A percentile compares a stretch with the other conserved stretches of the same genome.
These are phyloP conservation scores for Lichenostomus cassidix DNA, from an alignment of 2,113 vertebrate genomes.

Conservation along the genomic window DNA sequence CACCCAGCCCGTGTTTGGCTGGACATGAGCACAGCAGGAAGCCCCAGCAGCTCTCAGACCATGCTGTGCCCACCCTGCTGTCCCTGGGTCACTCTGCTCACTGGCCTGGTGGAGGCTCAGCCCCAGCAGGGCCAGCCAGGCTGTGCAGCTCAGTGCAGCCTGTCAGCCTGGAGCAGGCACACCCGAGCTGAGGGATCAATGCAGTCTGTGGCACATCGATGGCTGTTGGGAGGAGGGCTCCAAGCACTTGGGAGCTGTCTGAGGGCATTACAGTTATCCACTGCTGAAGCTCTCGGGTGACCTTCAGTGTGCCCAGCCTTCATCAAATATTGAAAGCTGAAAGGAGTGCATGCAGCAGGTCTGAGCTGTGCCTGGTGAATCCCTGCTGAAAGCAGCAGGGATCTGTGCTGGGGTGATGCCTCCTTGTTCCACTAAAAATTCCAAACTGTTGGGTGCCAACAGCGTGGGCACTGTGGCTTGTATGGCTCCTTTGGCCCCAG, in stretches of 20 bases:
- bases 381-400: background rate
- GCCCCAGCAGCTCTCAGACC: background rate
- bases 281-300: background rate
- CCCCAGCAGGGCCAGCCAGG: fast-evolving
- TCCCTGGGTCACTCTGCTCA: background rate
- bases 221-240: background rate
- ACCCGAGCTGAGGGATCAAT: background rate
- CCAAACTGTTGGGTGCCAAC: fast-evolving
- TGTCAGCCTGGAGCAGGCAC: background rate
- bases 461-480: fast-evolving
- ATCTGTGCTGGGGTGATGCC: fast-evolving
- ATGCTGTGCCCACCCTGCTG: fast-evolving
- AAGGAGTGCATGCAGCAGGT: background rate
- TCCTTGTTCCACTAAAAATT: fast-evolving
- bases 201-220: background rate
- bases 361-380: background rate
- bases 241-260: background rate
- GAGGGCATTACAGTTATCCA: background rate
- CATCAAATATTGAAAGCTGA: background rate
- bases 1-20: background rate
- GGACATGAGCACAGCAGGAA: background rate
- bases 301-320: background rate
- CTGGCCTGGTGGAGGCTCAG: background rate
- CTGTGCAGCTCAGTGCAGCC: background rate
- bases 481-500: fast-evolving